Conservation (phyloP, 2,888 invertebrate species). For the Drepana falcataria region DNA sequence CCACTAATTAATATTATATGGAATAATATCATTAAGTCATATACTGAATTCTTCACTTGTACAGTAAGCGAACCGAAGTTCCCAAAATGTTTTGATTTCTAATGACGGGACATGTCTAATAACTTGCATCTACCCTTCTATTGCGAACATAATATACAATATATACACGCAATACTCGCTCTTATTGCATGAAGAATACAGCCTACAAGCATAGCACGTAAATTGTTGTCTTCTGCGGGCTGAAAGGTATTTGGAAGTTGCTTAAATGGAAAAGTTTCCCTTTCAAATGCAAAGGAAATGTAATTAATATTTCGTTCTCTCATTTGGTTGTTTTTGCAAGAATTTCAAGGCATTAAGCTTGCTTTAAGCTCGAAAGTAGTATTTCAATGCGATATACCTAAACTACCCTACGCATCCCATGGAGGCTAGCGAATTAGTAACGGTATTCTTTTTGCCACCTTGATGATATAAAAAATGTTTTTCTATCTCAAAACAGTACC, state of each 20-base stretch:
- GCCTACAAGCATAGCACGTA: constrained; percentile 11
- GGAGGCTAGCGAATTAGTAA: no score
- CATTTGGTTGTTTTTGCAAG: constrained; percentile 13
- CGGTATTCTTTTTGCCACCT: no score
- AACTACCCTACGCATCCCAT: no score
- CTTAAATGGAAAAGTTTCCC: constrained; percentile 45
- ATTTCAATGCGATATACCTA: no score
- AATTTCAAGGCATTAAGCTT: background rate
- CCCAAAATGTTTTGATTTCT: constrained; percentile 65
- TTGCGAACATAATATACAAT: constrained; percentile 14
- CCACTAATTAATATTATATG: constrained; percentile 2
- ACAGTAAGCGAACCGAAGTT: constrained; percentile 20
- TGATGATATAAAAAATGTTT: no score
- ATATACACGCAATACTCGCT: constrained; percentile 10
- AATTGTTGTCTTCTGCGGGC: constrained; percentile 11
- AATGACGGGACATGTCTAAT: constrained; percentile 67
- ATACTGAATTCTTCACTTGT: background rate
- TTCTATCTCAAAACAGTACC: no score
- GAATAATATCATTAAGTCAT: background rate
- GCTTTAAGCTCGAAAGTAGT: background rate
- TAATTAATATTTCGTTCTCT: constrained; percentile 41
- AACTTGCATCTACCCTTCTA: constrained; percentile 46
- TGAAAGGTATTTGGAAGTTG: constrained; percentile 44
- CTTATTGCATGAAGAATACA: constrained; percentile 8
- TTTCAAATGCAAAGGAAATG: constrained; percentile 36